Evolutionary conservation across 2,113 vertebrate genomes (phyloP).

Genomic region (Sylvietta virens): DNA sequence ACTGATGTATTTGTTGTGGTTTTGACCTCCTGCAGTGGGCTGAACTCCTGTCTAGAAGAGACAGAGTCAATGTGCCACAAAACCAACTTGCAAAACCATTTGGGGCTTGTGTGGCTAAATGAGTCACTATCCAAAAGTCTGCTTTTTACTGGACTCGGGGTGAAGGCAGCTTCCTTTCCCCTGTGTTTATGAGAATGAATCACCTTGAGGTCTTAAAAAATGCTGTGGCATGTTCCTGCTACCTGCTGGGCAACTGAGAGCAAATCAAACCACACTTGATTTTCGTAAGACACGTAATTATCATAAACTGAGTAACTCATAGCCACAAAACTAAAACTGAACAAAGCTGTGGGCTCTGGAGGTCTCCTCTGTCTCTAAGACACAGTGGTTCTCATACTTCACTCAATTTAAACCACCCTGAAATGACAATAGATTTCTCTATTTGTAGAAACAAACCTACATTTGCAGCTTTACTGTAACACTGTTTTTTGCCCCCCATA

Average conservation of each 20-base stretch:
- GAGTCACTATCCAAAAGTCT: neutral
- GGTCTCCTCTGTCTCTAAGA: neutral
- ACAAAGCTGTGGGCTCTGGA: neutral
- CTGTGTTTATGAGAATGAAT: neutral
- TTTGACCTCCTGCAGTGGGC: neutral
- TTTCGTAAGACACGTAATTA: neutral
- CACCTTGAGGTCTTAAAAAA: neutral
- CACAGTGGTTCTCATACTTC: neutral
- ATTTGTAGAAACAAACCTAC: neutral
- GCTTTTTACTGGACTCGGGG: neutral
- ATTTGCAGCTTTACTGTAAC: neutral
- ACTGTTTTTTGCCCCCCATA: neutral
- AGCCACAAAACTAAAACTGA: neutral
- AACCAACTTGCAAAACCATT: neutral
- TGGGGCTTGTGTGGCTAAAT: neutral
- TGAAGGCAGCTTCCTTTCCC: neutral
- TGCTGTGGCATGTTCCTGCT: neutral
- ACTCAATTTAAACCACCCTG: neutral
- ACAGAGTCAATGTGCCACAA: neutral
- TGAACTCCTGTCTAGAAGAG: neutral
- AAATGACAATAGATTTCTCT: neutral
- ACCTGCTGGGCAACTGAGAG: neutral
- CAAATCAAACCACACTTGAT: neutral
- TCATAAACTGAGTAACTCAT: neutral
- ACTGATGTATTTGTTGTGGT: neutral